These are phyloP conservation scores for Hystrix cristata DNA, from an alignment of 2,113 vertebrate species.

Conservation along the genomic window DNA sequence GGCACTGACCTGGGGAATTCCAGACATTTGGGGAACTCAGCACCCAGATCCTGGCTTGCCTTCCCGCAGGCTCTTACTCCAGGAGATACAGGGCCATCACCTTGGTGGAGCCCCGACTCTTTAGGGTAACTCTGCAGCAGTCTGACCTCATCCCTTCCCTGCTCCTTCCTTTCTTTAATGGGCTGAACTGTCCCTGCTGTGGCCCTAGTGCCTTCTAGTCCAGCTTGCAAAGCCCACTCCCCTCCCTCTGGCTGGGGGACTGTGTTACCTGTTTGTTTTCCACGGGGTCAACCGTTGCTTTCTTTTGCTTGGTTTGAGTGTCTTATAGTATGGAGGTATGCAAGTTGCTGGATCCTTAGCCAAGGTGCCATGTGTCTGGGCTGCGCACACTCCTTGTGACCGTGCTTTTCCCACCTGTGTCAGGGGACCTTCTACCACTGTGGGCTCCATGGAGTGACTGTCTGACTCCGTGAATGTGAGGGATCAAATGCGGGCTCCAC, in stretches of 20 bases:
- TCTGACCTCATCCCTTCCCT: not conserved
- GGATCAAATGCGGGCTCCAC: accelerated
- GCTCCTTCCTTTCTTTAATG: too few relatives aligned
- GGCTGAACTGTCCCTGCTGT: not conserved
- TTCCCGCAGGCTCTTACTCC: too few relatives aligned
- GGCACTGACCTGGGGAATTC: not conserved
- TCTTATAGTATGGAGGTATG: not conserved
- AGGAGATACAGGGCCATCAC: not conserved
- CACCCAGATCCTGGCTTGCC: accelerated
- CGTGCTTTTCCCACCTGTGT: not conserved
- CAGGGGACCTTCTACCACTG: too few relatives aligned
- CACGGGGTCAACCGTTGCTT: not conserved
- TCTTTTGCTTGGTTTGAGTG: not conserved
- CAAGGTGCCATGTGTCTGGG: not conserved
- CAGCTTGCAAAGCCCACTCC: too few relatives aligned
- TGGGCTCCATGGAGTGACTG: accelerated
- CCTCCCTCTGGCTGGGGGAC: not conserved
- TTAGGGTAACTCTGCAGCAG: not conserved
- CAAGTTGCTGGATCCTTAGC: not conserved
- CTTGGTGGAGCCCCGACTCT: not conserved
- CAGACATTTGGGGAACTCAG: not conserved
- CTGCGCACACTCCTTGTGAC: accelerated
- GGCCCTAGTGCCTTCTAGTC: not conserved
- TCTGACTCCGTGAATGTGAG: accelerated
- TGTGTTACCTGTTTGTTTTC: not conserved